phyloP scores from a whole-genome alignment of 1,140 invertebrate species.

The Drosophila carrolli region DNA sequence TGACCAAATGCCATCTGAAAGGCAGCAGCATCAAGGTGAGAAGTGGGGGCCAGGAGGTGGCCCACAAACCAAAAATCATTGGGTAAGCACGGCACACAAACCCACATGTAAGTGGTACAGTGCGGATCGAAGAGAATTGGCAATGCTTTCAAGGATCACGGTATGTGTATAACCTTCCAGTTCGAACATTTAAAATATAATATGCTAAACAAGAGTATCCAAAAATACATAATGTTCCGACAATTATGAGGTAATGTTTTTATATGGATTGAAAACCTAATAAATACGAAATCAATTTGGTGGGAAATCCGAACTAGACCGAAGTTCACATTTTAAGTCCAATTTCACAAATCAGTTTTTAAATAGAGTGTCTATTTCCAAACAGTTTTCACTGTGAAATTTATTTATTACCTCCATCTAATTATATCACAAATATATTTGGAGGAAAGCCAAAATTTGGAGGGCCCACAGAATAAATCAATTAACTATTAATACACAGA shows the following conservation, averaged over 20 bases:
- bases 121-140: conserved; percentile 2
- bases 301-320: no score
- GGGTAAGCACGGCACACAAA: conserved; percentile 15
- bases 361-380: conserved; percentile 28
- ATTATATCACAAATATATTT: conserved; percentile 34
- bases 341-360: background rate
- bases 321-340: background rate
- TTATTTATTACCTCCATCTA: conserved; percentile 35
- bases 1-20: conserved; percentile 47
- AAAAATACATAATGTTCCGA: no score
- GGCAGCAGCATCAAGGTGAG: conserved; percentile 20
- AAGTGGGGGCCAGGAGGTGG: conserved; percentile 15
- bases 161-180: no score
- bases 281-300: no score
- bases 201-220: no score
- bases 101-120: conserved; percentile 10
- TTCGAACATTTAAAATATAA: no score
- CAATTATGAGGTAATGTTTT: no score
- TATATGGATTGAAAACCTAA: no score
- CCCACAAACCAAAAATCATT: conserved; percentile 43
- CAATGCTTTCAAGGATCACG: background rate
- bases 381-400: conserved; percentile 14
- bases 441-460: conserved; percentile 9
- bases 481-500: conserved; percentile 13
- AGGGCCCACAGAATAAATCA: conserved; percentile 25